These are phyloP conservation scores for Plecotus auritus DNA, from an alignment of 2,113 vertebrate species.

Conservation along the genomic window DNA sequence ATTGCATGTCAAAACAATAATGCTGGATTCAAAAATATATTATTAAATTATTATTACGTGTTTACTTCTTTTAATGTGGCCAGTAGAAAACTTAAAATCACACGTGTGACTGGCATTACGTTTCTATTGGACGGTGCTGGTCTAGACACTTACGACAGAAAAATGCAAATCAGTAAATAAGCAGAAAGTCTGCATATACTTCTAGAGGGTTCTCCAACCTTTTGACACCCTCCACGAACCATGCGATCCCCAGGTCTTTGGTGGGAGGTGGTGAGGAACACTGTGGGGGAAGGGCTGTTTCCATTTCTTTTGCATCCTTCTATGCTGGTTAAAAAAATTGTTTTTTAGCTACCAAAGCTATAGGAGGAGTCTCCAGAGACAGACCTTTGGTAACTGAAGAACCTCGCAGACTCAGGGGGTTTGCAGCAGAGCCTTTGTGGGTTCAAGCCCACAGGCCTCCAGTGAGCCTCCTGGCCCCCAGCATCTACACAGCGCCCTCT, in stretches of 20 bases:
- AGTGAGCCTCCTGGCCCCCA: rapidly evolving
- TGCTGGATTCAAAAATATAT: not conserved
- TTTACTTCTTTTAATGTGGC: not conserved
- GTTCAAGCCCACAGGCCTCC: not conserved
- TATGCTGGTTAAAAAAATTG: not conserved
- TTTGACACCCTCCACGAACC: not conserved
- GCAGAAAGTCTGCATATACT: not conserved
- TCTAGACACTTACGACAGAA: not conserved
- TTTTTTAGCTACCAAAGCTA: not conserved
- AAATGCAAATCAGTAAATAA: not conserved
- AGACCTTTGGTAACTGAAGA: not conserved
- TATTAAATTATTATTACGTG: not conserved
- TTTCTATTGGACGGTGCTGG: not conserved
- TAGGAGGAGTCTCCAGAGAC: not conserved
- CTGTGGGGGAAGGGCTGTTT: not conserved
- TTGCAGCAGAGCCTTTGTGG: not conserved
- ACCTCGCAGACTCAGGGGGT: not conserved
- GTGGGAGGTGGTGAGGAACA: not conserved
- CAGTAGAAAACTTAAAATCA: not conserved
- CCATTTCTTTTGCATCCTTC: not conserved
- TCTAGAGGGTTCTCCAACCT: not conserved
- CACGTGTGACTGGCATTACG: not conserved
- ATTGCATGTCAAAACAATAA: not conserved
- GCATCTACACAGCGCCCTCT: not conserved
- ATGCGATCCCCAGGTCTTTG: not conserved